A percentile compares a stretch with the other conserved stretches of the same genome.
Evolutionary conservation across 2,797 vertebrate genomes (phyloP).

Genomic region (Liasis olivaceus): DNA sequence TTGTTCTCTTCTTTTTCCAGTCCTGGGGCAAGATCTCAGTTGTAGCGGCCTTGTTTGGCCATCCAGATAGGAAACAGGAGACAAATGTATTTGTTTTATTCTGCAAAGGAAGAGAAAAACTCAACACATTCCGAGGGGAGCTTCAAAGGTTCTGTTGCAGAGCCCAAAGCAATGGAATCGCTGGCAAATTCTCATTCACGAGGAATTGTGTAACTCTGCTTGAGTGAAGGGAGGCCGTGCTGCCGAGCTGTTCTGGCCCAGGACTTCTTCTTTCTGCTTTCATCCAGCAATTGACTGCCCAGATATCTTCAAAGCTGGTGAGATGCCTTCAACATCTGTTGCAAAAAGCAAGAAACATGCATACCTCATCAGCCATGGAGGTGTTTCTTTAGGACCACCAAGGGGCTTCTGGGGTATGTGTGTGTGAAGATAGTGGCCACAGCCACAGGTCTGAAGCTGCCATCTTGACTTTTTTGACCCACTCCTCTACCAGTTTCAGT

Average conservation of each 20-base stretch:
- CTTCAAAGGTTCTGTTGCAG: background rate
- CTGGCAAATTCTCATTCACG: background rate
- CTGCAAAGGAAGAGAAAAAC: background rate
- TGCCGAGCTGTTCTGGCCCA: background rate
- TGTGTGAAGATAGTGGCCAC: too few species aligned
- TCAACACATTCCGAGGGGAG: background rate
- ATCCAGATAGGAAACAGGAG: background rate
- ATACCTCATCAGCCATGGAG: background rate
- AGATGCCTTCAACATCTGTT: background rate
- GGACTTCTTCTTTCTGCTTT: background rate
- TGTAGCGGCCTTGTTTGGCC: background rate
- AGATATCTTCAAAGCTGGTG: too few species aligned
- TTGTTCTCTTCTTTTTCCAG: background rate
- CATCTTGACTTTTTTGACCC: too few species aligned
- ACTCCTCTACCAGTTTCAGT: too few species aligned
- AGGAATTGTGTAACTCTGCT: too few species aligned
- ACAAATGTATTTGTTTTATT: background rate
- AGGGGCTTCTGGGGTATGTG: background rate
- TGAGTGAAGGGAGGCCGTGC: accelerated
- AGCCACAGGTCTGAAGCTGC: too few species aligned
- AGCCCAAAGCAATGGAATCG: background rate
- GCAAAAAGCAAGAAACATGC: background rate
- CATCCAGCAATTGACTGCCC: background rate
- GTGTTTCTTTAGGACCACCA: background rate
- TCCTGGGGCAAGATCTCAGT: background rate